A percentile compares a stretch with the other conserved stretches of the same genome.
These are phyloP conservation scores for Drosophila micromelanica DNA, from an alignment of 1,140 invertebrate species.

Conservation along the genomic window DNA sequence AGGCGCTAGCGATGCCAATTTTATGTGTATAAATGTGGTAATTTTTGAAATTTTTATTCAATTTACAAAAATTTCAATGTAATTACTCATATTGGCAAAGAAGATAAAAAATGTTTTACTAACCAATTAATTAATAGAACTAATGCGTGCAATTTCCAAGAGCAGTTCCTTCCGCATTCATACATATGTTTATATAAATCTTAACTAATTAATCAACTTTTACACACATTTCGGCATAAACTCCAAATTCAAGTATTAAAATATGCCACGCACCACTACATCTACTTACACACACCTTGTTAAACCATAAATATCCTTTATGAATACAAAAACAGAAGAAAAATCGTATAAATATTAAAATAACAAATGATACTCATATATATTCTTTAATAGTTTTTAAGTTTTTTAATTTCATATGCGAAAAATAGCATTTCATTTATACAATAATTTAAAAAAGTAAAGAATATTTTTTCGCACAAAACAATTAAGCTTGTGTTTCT, in stretches of 20 bases:
- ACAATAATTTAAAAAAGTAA: slow-evolving; percentile 15
- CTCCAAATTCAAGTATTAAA: slow-evolving; percentile 74
- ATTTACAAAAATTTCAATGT: slow-evolving; percentile 66
- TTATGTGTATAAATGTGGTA: slow-evolving; percentile 54
- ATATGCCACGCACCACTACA: slow-evolving; percentile 44
- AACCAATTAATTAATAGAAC: slow-evolving; percentile 22
- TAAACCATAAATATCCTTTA: slow-evolving; percentile 26
- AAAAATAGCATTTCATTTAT: slow-evolving; percentile 21
- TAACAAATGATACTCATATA: slow-evolving; percentile 84
- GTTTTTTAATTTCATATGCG: slow-evolving; percentile 22
- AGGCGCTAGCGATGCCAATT: slow-evolving; percentile 34
- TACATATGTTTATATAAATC: slow-evolving; percentile 26
- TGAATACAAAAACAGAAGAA: slow-evolving; percentile 11
- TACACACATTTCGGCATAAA: slow-evolving; percentile 54
- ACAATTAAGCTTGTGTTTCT: slow-evolving; percentile 26
- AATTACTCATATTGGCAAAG: slow-evolving; percentile 60
- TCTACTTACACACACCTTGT: slow-evolving; percentile 22
- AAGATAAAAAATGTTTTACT: slow-evolving; percentile 24
- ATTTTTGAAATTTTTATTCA: slow-evolving; percentile 74
- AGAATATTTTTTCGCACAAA: slow-evolving; percentile 18
- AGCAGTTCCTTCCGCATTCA: slow-evolving; percentile 68
- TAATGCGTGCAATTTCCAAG: slow-evolving; percentile 50
- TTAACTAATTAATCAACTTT: slow-evolving; percentile 12
- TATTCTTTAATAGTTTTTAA: slow-evolving; percentile 60
- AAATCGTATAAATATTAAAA: slow-evolving; percentile 64